Evolutionary conservation across 2,113 vertebrate genomes (phyloP), one percentile per base, ranked within the genome.

Genomic region (Gnathonemus longibarbis): DNA sequence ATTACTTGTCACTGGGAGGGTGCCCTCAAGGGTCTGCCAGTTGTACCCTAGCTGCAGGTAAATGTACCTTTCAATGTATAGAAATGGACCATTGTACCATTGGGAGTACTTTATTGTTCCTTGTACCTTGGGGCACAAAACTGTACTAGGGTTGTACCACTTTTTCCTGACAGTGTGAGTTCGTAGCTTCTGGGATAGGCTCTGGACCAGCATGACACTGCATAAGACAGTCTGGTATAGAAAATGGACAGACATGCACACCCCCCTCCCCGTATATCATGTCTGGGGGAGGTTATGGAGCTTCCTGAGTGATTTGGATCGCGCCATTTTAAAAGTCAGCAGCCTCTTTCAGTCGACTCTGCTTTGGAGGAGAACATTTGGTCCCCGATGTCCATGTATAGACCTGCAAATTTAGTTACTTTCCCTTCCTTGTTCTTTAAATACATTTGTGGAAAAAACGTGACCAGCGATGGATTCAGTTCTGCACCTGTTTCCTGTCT

Each of bases 361-460:
- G 70, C 70, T 39, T 6, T 42, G 15, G 3, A 80, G 39, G 31
- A 19, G 15, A 42, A 42, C 13, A 80, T 39, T 80, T 42, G 74
- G 35, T 31, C 56, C 21, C 56, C 24, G 6, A 62, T 9, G 8
- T 84, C 13, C 83, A 49, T 24, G 19, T 46, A 84, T 24, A 45
- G 13, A 84, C 45, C 27, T 86, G 46, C 84, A n/a, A 13, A n/a
- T 86, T 86, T 31, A 5, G 45, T n/a, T 27, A 86, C 48, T 86
- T 86, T 86, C 24, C 24, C 84, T 86, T 86, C 84, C 84, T 48
- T 86, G 45, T 86, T 86, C 84, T 86, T 86, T 49, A 87, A 87
- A 56, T 56, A 87, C 31, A 19, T 19, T 9, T 53, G n/a, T 21
- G 15, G 5, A 39, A 53, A 87, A 35, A 49, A 48, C 39, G 49